Evolutionary conservation across 2,113 vertebrate genomes (phyloP).

Genomic region (Cyrtonyx montezumae): DNA sequence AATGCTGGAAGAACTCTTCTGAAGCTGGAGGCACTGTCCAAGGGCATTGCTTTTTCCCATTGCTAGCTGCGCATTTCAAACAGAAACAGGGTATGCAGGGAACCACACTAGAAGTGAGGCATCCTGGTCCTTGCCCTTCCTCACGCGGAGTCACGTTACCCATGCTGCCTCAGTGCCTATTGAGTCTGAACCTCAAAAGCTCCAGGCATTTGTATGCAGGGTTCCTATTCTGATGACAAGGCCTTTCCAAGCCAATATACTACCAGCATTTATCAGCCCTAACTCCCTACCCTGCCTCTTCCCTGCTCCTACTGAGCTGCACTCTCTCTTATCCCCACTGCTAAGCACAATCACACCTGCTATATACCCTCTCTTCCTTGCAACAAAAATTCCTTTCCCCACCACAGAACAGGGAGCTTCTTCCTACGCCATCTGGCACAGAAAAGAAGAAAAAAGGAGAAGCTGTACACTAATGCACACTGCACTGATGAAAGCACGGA

Average conservation of each 20-base stretch:
- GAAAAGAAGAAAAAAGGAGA: background rate
- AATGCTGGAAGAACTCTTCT: background rate
- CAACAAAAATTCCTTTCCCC: background rate
- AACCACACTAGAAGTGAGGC: background rate
- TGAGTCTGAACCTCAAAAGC: background rate
- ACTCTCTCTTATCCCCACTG: background rate
- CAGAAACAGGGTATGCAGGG: background rate
- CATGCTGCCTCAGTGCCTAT: background rate
- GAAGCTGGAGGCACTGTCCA: background rate
- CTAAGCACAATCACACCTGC: background rate
- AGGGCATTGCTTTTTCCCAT: constrained; percentile 19
- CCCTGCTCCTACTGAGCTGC: background rate
- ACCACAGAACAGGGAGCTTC: background rate
- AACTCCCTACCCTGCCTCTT: background rate
- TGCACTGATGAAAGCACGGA: background rate
- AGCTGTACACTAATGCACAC: background rate
- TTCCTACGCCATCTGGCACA: background rate
- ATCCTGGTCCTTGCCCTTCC: background rate
- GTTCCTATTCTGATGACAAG: background rate
- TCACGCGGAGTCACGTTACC: background rate
- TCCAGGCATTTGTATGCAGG: background rate
- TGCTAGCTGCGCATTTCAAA: background rate
- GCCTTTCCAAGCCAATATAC: background rate
- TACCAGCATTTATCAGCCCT: background rate
- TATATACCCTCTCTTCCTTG: background rate